Conservation (phyloP, 2,797 vertebrate genomes). For the Mionectes olivaceus region DNA sequence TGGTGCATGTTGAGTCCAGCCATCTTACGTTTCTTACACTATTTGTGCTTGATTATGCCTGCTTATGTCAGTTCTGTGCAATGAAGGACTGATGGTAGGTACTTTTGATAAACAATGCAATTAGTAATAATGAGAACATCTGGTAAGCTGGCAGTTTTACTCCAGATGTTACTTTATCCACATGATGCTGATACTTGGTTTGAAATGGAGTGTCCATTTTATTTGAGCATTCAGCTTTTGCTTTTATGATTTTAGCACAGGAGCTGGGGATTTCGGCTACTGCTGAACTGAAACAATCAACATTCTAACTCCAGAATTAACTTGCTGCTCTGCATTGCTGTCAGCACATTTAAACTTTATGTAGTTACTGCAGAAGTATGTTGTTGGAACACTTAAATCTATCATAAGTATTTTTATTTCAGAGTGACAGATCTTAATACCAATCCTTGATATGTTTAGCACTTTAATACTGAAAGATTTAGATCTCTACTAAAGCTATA, state of each 20-base stretch:
- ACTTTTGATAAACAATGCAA: not conserved
- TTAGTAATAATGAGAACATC: constrained; percentile 31
- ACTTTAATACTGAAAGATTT: not conserved
- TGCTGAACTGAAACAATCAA: not conserved
- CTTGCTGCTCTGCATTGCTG: not conserved
- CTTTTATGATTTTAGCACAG: not conserved
- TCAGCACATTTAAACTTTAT: not conserved
- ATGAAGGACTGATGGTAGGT: not conserved
- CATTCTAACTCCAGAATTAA: not conserved
- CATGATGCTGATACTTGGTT: not conserved
- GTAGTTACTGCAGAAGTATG: not conserved
- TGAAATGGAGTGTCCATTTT: not conserved
- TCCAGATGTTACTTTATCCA: constrained; percentile 28
- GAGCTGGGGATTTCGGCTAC: not conserved
- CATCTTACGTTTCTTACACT: not conserved
- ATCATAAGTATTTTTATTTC: constrained; percentile 13
- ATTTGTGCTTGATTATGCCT: constrained; percentile 10
- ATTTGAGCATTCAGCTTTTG: not conserved
- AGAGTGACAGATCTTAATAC: not conserved
- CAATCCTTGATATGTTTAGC: constrained; percentile 2
- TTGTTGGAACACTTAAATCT: not conserved
- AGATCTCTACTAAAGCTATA: not conserved
- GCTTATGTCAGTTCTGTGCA: not conserved
- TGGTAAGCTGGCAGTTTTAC: not conserved
- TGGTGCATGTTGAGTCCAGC: constrained; percentile 1